phyloP scores from a whole-genome alignment of 1,140 invertebrate genomes.

The Grapholita molesta region DNA sequence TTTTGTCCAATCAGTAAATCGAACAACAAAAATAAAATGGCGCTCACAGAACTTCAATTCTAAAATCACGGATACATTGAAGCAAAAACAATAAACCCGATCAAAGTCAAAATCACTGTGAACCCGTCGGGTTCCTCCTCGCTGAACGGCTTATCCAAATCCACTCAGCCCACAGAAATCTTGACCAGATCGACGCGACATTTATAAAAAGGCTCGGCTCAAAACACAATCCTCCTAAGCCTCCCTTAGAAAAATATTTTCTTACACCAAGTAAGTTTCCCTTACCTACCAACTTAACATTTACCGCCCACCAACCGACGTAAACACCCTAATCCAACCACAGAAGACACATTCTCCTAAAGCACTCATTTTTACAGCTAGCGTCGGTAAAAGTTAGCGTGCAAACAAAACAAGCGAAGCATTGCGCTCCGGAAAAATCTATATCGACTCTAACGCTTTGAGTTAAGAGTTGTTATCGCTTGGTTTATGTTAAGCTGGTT shows the following conservation, averaged over 20 bases:
- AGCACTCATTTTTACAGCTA: neutral
- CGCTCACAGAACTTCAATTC: too few relatives aligned
- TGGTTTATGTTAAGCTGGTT: neutral
- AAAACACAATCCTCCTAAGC: conserved; percentile 13
- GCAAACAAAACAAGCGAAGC: neutral
- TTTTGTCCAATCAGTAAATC: too few relatives aligned
- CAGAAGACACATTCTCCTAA: neutral
- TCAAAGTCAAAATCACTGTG: neutral
- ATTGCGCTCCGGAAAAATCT: neutral
- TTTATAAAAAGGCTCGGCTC: conserved; percentile 12
- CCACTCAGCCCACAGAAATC: conserved; percentile 10
- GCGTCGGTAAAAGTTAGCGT: neutral
- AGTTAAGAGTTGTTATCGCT: neutral
- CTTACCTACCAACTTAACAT: neutral
- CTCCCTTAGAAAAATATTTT: conserved; percentile 8
- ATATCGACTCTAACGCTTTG: neutral
- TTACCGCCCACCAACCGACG: neutral
- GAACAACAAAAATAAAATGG: too few relatives aligned
- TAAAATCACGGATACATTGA: too few relatives aligned
- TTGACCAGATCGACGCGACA: conserved; percentile 10
- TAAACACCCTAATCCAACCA: neutral
- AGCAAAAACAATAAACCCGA: too few relatives aligned
- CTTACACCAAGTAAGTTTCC: conserved; percentile 11
- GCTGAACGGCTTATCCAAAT: conserved; percentile 8
- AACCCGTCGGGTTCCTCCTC: too few relatives aligned